Evolutionary conservation across 2,888 invertebrate genomes (phyloP).

Genomic region (Hesperia comma): DNA sequence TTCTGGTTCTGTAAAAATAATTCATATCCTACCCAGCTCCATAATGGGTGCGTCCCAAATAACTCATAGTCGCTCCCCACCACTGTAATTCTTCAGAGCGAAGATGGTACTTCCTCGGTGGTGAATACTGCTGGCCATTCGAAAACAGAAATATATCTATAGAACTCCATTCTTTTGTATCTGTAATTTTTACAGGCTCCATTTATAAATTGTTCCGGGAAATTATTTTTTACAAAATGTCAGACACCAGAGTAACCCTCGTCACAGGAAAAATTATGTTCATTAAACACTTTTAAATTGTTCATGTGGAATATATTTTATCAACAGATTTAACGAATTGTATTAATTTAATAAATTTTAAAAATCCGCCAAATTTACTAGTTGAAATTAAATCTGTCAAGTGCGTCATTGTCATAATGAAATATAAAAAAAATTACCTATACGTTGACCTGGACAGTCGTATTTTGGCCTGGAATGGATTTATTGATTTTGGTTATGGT

Average conservation of each 20-base stretch:
- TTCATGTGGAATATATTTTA: not conserved
- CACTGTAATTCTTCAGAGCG: constrained; percentile 54
- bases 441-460: not conserved
- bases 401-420: not conserved
- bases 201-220: constrained; percentile 9
- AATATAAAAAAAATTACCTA: not conserved
- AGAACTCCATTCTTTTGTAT: constrained; percentile 46
- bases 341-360: not conserved
- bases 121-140: constrained; percentile 67
- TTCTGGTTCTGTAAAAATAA: no score
- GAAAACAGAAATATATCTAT: constrained; percentile 71
- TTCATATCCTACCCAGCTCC: constrained; percentile 47
- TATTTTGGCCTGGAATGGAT: not conserved
- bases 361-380: not conserved
- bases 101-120: constrained; percentile 72
- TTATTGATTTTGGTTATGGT: no score
- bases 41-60: constrained; percentile 63
- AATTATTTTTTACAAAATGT: not conserved
- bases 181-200: constrained; percentile 18
- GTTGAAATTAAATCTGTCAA: not conserved
- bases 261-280: no score
- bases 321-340: not conserved
- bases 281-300: not conserved
- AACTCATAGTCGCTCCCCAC: constrained; percentile 61
- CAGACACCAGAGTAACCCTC: not conserved